Evolutionary conservation across 2,113 vertebrate species (phyloP), one percentile per base, ranked within the genome.

Genomic region (Paramisgurnus dabryanus): DNA sequence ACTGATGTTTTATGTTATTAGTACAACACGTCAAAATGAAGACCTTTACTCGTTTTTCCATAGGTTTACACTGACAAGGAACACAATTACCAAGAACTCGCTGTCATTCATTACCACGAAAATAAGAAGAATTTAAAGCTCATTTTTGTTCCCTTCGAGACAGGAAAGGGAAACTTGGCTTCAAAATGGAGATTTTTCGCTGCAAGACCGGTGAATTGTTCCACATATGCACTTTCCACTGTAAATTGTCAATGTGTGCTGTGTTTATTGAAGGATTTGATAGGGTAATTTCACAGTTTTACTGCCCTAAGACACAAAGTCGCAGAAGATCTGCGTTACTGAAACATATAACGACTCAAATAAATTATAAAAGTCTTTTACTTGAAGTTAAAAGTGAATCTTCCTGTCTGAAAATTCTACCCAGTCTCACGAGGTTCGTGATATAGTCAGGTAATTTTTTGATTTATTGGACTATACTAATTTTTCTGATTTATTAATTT

Each of bases 131-230:
- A 83, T 84, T 57, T 82, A 22, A 86, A 72, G 79, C 57, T 86
- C 80, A 84, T 87, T 85, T 88, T 84, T 80, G 82, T 87, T 88
- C 82, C 85, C 85, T 86, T 72, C 75, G 83, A 84, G 80, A 80
- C 78, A 39, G n/a, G 69, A 79, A 79, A 87, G 85, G 89, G 89
- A 91, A 88, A 90, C 79, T 89, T 91, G 91, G 88, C 83, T 61
- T 10, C 9, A 1, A 43, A 78, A 63, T 75, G 57, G 7, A 18
- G 6, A 58, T 50, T 65, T 3, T 15, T 69, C 65, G 58, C 67
- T 70, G 61, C 77, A 74, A 68, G 83, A 71, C 40, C 53, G 63
- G 72, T 64, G 66, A 87, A 81, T 78, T 70, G 50, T 83, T 73
- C 72, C 81, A 67, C 72, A 34, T 34, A 34, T 79, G 50, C 11